Conservation (phyloP, 1,140 invertebrate genomes). For the Battus philenor region DNA sequence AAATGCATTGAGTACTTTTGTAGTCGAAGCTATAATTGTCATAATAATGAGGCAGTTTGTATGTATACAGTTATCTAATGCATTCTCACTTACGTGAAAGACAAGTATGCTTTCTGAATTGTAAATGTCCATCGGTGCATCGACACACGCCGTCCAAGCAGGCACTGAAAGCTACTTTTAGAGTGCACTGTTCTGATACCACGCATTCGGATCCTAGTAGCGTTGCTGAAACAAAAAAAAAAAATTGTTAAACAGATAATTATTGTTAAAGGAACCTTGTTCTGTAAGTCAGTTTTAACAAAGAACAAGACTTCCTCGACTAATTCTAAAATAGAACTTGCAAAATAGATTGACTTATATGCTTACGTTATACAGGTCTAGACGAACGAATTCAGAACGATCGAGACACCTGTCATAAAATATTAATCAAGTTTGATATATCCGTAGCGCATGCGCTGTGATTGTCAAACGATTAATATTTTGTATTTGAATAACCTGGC, state of each 20-base stretch:
- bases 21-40: conserved; percentile 9
- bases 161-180: conserved; percentile 85
- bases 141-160: conserved; percentile 84
- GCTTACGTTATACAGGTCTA: too few species aligned
- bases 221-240: conserved; percentile 78
- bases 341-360: background rate
- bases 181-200: conserved; percentile 83
- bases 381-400: too few species aligned
- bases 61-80: conserved; percentile 11
- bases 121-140: conserved; percentile 87
- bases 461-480: too few species aligned
- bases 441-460: too few species aligned
- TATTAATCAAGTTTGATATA: background rate
- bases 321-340: background rate
- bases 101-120: conserved; percentile 91
- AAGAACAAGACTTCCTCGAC: background rate
- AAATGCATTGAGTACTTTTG: conserved; percentile 1
- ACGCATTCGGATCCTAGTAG: conserved; percentile 84
- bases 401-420: too few species aligned
- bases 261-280: too few species aligned
- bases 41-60: conserved; percentile 14
- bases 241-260: too few species aligned
- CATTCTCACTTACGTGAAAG: conserved; percentile 85
- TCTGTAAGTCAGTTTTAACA: too few species aligned
- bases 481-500: too few species aligned